These are phyloP conservation scores for Andrena chrysosceles DNA, from an alignment of 2,888 invertebrate genomes.

Conservation along the genomic window DNA sequence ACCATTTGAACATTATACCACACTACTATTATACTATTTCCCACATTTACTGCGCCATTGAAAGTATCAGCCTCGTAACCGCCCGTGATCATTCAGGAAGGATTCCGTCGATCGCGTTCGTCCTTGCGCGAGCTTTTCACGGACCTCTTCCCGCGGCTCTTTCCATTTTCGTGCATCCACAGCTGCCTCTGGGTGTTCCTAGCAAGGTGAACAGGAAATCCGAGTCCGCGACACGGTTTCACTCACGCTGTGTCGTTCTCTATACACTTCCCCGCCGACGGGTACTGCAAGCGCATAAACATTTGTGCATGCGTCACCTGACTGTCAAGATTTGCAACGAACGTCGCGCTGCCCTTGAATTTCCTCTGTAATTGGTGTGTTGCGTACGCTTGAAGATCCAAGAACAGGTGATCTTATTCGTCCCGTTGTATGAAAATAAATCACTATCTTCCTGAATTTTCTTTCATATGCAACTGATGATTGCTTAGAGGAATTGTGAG, in stretches of 20 bases:
- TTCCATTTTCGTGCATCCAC: slow-evolving; percentile 55
- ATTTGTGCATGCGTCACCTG: neutral
- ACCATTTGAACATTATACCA: too few relatives aligned
- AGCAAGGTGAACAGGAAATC: slow-evolving; percentile 67
- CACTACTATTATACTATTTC: too few relatives aligned
- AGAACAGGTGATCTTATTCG: neutral
- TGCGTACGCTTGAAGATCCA: too few relatives aligned
- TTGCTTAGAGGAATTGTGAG: too few relatives aligned
- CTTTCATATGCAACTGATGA: too few relatives aligned
- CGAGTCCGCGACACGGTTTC: slow-evolving; percentile 51
- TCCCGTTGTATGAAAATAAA: neutral
- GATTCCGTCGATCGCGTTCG: neutral
- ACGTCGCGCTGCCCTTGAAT: neutral
- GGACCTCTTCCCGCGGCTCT: neutral
- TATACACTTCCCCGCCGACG: slow-evolving; percentile 20
- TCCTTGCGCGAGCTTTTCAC: slow-evolving; percentile 13
- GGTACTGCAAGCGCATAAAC: slow-evolving; percentile 9
- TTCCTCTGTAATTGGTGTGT: neutral
- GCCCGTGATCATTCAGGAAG: slow-evolving; percentile 2
- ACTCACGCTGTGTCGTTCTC: slow-evolving; percentile 17
- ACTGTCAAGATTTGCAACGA: neutral
- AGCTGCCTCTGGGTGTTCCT: slow-evolving; percentile 8
- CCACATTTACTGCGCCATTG: too few relatives aligned
- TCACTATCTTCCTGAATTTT: too few relatives aligned
- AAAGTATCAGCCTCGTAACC: neutral